A percentile compares a stretch with the other conserved stretches of the same genome.
These are phyloP conservation scores for Lethenteron reissneri DNA, from an alignment of 2,113 vertebrate genomes.

Conservation along the genomic window DNA sequence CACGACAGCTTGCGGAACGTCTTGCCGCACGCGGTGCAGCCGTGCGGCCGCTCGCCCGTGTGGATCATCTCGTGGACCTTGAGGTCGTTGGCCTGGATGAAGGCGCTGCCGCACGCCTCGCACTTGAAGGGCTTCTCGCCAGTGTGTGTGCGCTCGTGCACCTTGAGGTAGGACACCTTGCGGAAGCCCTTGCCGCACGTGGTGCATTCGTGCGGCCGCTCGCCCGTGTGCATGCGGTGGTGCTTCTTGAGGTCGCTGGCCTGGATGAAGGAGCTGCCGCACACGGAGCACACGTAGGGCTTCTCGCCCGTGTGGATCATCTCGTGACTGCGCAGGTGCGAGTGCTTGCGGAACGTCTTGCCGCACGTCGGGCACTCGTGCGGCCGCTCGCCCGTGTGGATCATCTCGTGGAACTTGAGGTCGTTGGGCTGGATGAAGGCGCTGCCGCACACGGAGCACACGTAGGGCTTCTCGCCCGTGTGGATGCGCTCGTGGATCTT, in stretches of 20 bases:
- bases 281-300: slow-evolving; percentile 2
- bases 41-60: slow-evolving; percentile 3
- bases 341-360: slow-evolving; percentile 4
- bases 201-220: neutral
- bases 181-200: neutral
- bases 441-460: slow-evolving; percentile 2
- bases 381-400: neutral
- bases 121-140: neutral
- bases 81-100: neutral
- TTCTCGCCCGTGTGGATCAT: slow-evolving; percentile 2
- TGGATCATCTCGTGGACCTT: slow-evolving; percentile 1
- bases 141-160: slow-evolving; percentile 2
- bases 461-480: slow-evolving; percentile 1
- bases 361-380: neutral
- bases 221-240: neutral
- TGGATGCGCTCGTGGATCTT: neutral
- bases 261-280: neutral
- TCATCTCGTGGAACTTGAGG: slow-evolving; percentile 1
- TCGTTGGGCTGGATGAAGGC: slow-evolving; percentile 1
- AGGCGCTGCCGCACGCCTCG: neutral
- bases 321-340: slow-evolving; percentile 3
- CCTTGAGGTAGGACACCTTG: neutral
- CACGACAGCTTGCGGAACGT: neutral
- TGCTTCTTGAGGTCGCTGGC: neutral
- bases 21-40: neutral